phyloP scores from a whole-genome alignment of 92 coral and sea anemone species.

The Palythoa grandiflora region DNA sequence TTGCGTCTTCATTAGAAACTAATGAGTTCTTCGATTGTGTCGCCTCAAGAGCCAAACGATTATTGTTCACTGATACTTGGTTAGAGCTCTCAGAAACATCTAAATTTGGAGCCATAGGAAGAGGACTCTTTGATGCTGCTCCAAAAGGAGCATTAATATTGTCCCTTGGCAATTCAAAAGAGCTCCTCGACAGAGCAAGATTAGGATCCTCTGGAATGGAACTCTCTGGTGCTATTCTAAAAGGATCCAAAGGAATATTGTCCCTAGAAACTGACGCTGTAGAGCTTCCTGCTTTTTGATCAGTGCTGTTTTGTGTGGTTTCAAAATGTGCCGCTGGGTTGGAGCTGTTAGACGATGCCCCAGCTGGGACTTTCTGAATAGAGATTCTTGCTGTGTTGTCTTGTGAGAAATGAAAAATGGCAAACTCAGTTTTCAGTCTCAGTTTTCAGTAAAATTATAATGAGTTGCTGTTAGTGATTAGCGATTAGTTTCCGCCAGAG shows the following conservation, averaged over 20 bases:
- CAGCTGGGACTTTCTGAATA: slow-evolving; percentile 17
- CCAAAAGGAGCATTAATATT: slow-evolving; percentile 10
- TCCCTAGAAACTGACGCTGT: neutral
- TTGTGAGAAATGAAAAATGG: slow-evolving; percentile 10
- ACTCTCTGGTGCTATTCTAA: neutral
- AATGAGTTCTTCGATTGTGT: neutral
- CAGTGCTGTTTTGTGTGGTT: neutral
- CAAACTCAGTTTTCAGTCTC: neutral
- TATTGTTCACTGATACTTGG: slow-evolving; percentile 8
- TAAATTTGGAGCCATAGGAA: neutral
- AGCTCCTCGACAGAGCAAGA: slow-evolving; percentile 1
- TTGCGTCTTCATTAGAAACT: neutral
- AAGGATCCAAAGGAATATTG: slow-evolving; percentile 10
- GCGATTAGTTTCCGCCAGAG: slow-evolving; percentile 8
- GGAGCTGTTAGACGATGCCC: neutral
- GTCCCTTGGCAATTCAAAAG: neutral
- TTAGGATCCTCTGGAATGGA: neutral
- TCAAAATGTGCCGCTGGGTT: slow-evolving; percentile 1
- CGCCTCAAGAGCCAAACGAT: slow-evolving; percentile 16
- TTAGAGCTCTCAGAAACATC: slow-evolving; percentile 6
- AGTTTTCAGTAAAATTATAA: neutral
- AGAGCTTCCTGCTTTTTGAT: slow-evolving; percentile 7
- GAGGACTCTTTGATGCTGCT: slow-evolving; percentile 8
- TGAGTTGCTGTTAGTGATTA: slow-evolving; percentile 9
- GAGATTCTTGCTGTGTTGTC: slow-evolving; percentile 41